A percentile compares a stretch with the other conserved stretches of the same genome.
These are phyloP conservation scores for Meteorus sp. DNA, from an alignment of 1,140 invertebrate species.

Conservation along the genomic window DNA sequence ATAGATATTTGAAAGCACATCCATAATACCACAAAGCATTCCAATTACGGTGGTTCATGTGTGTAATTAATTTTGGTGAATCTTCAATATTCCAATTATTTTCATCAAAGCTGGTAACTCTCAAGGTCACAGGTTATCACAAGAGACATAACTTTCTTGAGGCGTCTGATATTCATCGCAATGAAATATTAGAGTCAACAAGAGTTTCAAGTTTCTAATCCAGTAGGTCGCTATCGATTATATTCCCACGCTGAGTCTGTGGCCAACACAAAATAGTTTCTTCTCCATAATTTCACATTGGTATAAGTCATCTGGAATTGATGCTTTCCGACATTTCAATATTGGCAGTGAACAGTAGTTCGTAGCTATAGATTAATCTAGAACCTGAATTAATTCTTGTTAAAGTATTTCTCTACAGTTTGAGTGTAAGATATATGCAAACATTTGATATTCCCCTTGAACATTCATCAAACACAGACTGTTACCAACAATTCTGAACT, in stretches of 20 bases:
- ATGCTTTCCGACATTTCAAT: too few relatives aligned
- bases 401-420: too few relatives aligned
- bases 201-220: constrained; percentile 12
- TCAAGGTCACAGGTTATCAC: constrained; percentile 2
- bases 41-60: constrained; percentile 9
- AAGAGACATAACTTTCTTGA: constrained; percentile 1
- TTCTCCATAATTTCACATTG: not conserved
- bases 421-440: too few relatives aligned
- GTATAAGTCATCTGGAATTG: not conserved
- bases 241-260: not conserved
- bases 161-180: constrained; percentile 2
- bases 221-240: constrained; percentile 11
- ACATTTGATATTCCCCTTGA: too few relatives aligned
- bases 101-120: constrained; percentile 8
- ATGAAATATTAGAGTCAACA: constrained; percentile 8
- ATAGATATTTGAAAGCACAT: not conserved
- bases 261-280: not conserved
- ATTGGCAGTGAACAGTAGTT: too few relatives aligned
- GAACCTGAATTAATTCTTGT: too few relatives aligned
- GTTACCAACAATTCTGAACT: too few relatives aligned
- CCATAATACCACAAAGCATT: not conserved
- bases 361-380: too few relatives aligned
- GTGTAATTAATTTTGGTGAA: not conserved
- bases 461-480: too few relatives aligned
- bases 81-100: constrained; percentile 17